Evolutionary conservation across 1,140 invertebrate species (phyloP), one percentile per base, ranked within the genome.

Genomic region (Zaprionus nigranus): DNA sequence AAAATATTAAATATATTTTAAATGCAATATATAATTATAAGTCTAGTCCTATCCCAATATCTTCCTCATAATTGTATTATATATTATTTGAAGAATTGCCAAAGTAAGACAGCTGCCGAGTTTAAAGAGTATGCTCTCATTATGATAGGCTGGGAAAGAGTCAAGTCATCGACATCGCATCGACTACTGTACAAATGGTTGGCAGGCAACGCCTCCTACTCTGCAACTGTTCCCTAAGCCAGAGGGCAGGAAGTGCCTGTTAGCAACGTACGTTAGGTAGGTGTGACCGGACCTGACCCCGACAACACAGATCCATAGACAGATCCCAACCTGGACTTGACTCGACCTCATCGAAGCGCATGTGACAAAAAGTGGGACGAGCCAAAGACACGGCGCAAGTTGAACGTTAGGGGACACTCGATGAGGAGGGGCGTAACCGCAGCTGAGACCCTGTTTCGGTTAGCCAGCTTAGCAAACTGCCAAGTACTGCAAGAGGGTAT

Each of bases 281-380:
- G 82, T 71, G 79, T 84, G 49, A 51, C 75, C 70, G 46, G 5
- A 59, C 11, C 57, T n/a, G 36, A 66, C 26, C 20, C 34, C 57
- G 24, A 49, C n/a, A n/a, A 12, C 59, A 38, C 40, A 46, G 43
- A 49, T 24, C 59, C 43, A n/a, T 68, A 38, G 38, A 60, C 17
- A 28, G 24, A 22, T 46, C 53, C 13, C 64, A 34, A 22, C 2
- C 13, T 46, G 20, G 12, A 46, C 64, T 60, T 46, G 73, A 56
- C 65, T 54, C 30, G 38, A 36, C 15, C 15, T 12, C 6, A 49
- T 64, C 20, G 58, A 66, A 72, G 72, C 76, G 67, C 46, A 75
- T 75, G 77, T 88, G 81, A 81, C 68, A 76, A 83, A 83, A 79
- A 81, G 78, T 68, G 54, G 81, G 78, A 81, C 81, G 81, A 75